These are phyloP conservation scores for Lichenostomus cassidix DNA, from an alignment of 2,113 vertebrate species.

Conservation along the genomic window DNA sequence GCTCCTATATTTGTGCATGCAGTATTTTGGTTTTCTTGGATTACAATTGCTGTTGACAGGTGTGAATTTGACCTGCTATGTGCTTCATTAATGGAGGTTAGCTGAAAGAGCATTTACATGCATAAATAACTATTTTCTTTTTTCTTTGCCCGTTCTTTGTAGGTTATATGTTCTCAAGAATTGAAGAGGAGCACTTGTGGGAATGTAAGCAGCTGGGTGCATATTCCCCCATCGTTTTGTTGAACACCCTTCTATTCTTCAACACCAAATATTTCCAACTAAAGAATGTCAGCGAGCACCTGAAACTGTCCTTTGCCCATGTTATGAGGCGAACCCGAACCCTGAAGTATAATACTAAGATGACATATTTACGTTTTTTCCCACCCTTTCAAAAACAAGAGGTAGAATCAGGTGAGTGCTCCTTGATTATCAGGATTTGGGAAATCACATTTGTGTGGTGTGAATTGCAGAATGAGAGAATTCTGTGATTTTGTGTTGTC, in stretches of 20 bases:
- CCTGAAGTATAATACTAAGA: constrained; percentile 84
- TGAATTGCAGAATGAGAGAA: neutral
- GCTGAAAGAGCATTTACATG: neutral
- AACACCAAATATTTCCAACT: constrained; percentile 96
- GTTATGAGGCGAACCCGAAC: constrained; percentile 91
- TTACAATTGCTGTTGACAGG: neutral
- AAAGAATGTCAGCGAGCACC: constrained; percentile 89
- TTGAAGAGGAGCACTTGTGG: constrained; percentile 96
- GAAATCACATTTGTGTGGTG: neutral
- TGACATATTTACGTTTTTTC: constrained; percentile 92
- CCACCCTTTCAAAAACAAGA: constrained; percentile 83
- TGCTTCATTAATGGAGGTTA: neutral
- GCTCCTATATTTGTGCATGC: neutral
- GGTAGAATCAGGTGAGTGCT: constrained; percentile 69
- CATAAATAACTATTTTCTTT: neutral
- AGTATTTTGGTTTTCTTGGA: neutral
- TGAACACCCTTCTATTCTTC: constrained; percentile 98
- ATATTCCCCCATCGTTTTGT: constrained; percentile 94
- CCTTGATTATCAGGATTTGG: neutral
- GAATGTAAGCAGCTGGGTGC: constrained; percentile 96
- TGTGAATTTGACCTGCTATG: neutral
- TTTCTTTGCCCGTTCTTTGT: neutral
- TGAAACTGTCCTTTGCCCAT: constrained; percentile 92
- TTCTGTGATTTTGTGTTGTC: neutral
- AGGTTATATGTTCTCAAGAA: constrained; percentile 93